Conservation (phyloP, 2,797 vertebrate species). For the Cirrhinus mrigala region DNA sequence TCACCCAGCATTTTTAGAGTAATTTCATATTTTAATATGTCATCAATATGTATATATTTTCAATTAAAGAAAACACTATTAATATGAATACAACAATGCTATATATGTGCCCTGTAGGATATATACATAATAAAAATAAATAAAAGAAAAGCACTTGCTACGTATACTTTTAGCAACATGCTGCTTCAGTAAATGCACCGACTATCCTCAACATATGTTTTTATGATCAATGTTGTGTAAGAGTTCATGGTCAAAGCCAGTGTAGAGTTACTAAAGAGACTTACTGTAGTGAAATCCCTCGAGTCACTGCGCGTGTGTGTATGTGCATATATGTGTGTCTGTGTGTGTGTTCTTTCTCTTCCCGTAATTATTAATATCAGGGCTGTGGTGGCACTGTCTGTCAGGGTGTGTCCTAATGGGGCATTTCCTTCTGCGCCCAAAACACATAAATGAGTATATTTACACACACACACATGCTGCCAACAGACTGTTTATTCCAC, state of each 20-base stretch:
- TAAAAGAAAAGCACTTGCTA: neutral
- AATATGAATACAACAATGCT: neutral
- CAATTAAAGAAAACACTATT: neutral
- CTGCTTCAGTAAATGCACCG: neutral
- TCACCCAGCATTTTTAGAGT: too few relatives aligned
- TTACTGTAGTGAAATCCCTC: constrained; percentile 48
- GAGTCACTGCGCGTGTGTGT: constrained; percentile 47
- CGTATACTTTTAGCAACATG: neutral
- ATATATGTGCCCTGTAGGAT: neutral
- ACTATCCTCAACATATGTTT: constrained; percentile 2
- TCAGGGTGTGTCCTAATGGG: constrained; percentile 77
- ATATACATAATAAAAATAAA: neutral
- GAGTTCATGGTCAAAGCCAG: constrained; percentile 47
- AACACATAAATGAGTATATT: constrained; percentile 76
- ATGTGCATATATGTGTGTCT: constrained; percentile 29
- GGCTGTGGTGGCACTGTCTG: constrained; percentile 61
- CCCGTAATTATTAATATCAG: constrained; percentile 74
- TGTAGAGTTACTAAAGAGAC: constrained; percentile 37
- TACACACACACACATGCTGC: constrained; percentile 69
- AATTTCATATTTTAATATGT: neutral
- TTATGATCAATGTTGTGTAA: constrained; percentile 50
- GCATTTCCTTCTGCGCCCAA: constrained; percentile 82
- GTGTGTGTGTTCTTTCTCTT: constrained; percentile 59
- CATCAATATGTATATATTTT: neutral
- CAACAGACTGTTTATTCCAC: constrained; percentile 63